Evolutionary conservation across 2,797 vertebrate genomes (phyloP), one percentile per base, ranked within the genome.

Genomic region (Loris lydekkerianus): DNA sequence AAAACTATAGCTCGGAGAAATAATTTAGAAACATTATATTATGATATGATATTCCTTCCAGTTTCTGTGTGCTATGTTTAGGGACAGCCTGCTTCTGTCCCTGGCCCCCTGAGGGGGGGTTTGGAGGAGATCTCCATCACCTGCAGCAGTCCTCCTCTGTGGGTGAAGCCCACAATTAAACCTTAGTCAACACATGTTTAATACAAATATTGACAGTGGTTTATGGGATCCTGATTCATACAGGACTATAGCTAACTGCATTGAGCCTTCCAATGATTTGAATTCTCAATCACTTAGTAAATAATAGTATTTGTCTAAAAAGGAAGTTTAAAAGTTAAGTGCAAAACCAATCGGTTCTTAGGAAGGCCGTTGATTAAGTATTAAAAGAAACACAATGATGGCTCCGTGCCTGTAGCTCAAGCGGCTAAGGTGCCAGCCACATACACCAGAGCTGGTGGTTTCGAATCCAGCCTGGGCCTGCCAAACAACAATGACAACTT

Each of bases 171-270:
- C 93, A 94, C 92, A 63, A 94, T 97, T 97, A 98, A 97, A 95
- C 91, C 91, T 95, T 37, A 80, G 76, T 97, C 97, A 97, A 94
- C 98, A 97, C 94, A 67, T 80, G 86, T 97, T 97, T 98, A 97
- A 98, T 97, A 97, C 58, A 97, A 97, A 97, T 98, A 98, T 97
- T 96, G 98, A 97, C 25, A 4, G 90, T 97, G 73, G 96, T 97
- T 98, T 98, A 96, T 96, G 93, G 82, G 91, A 84, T 81, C 75
- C 97, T 97, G 97, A 98, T 97, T 98, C 97, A 96, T 96, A 98
- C 97, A 97, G 87, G 94, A 96, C 92, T 58, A 82, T 53, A 0
- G 9, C 89, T 96, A 96, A 70, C 53, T 61, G n/a, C 91, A 98
- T 94, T 56, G 94, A 98, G 92, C 90, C 88, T 88, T 31, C 91